These are phyloP conservation scores for Cygnus atratus DNA, from an alignment of 2,113 vertebrate species.

Conservation along the genomic window DNA sequence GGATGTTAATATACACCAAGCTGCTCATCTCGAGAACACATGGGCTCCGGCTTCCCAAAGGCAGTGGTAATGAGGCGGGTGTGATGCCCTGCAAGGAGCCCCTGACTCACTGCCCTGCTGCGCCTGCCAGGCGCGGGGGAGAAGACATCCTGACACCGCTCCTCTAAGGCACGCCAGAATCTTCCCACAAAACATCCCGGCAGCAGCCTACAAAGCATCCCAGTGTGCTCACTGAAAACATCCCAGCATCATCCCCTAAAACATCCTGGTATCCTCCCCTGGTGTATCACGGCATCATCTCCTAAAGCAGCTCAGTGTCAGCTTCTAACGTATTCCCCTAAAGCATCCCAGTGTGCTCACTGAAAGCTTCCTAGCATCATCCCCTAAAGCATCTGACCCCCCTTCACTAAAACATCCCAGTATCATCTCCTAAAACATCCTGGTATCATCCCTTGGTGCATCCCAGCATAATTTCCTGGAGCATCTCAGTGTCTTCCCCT, in stretches of 20 bases:
- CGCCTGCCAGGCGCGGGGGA: not conserved
- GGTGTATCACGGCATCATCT: too few species aligned
- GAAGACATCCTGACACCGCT: not conserved
- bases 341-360: not conserved
- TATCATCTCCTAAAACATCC: not conserved
- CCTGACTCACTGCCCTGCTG: not conserved
- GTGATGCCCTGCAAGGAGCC: constrained; percentile 26
- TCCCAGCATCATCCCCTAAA: not conserved
- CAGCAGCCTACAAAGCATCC: not conserved
- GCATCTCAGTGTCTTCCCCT: not conserved
- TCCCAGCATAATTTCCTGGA: not conserved
- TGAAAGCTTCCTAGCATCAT: not conserved
- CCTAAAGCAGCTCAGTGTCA: not conserved
- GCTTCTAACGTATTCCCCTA: too few species aligned
- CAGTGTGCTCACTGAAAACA: not conserved
- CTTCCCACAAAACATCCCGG: not conserved
- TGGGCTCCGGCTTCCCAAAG: constrained; percentile 2
- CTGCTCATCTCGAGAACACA: constrained; percentile 47
- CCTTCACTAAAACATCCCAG: not conserved
- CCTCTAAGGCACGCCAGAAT: not conserved
- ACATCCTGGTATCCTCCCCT: not conserved
- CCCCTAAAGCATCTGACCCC: not conserved
- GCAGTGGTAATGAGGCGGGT: constrained; percentile 22
- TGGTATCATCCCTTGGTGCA: not conserved
- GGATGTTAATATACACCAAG: constrained; percentile 71